A percentile compares a stretch with the other conserved stretches of the same genome.
phyloP scores from a whole-genome alignment of 2,113 vertebrate species.

The Hippocampus zosterae region DNA sequence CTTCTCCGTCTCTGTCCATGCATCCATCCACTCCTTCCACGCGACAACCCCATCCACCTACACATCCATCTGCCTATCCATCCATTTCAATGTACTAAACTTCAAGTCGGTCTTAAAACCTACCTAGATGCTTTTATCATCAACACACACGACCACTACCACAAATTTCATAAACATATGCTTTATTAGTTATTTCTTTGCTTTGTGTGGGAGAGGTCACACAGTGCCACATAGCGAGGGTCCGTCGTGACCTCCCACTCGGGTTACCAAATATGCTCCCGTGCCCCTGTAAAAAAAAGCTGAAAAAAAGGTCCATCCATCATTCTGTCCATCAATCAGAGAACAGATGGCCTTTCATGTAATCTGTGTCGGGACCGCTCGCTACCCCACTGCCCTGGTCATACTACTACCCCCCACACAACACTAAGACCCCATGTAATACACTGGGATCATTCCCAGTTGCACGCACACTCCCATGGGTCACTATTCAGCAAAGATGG shows the following conservation, averaged over 20 bases:
- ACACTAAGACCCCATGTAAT: slow-evolving; percentile 12
- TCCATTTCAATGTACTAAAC: no score
- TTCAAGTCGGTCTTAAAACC: no score
- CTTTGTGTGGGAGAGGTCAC: background rate
- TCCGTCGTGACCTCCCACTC: background rate
- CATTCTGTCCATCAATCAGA: slow-evolving; percentile 69
- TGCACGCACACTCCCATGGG: slow-evolving; percentile 16
- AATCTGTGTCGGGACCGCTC: slow-evolving; percentile 60
- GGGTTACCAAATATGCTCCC: slow-evolving; percentile 3
- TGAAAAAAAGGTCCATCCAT: slow-evolving; percentile 45
- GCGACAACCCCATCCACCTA: no score
- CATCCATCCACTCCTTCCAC: no score
- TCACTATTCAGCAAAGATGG: slow-evolving; percentile 57
- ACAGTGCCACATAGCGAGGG: background rate
- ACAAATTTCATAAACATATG: background rate
- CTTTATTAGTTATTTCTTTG: background rate
- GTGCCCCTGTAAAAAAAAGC: background rate
- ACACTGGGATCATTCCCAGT: slow-evolving; percentile 15
- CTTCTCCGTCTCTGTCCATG: no score
- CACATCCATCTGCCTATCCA: no score
- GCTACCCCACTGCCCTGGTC: slow-evolving; percentile 53
- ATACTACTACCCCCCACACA: slow-evolving; percentile 49
- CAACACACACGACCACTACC: background rate
- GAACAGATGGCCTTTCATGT: slow-evolving; percentile 74
- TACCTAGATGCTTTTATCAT: no score